phyloP scores from a whole-genome alignment of 1,140 invertebrate genomes.

The Bombus difficillimus region DNA sequence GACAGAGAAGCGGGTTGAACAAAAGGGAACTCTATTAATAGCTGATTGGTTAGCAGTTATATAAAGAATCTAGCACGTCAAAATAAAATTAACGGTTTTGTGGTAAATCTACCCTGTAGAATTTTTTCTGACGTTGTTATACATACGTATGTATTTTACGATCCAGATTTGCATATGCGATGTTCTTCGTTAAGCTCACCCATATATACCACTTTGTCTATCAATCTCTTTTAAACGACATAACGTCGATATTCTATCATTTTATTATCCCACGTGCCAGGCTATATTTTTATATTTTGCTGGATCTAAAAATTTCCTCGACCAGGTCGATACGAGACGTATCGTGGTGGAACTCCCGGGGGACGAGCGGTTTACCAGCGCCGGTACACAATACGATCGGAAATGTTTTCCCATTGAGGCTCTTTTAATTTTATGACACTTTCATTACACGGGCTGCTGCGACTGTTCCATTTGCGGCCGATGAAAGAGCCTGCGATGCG shows the following conservation, averaged over 20 bases:
- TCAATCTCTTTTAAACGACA: background rate
- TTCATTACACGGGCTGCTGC: slow-evolving; percentile 12
- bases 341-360: background rate
- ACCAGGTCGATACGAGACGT: background rate
- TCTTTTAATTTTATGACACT: slow-evolving; percentile 51
- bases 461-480: slow-evolving; percentile 41
- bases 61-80: slow-evolving; percentile 2
- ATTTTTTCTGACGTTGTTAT: background rate
- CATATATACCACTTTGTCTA: background rate
- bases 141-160: background rate
- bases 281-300: background rate
- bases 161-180: background rate
- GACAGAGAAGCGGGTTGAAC: background rate
- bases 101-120: background rate
- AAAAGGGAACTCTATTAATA: slow-evolving; percentile 4
- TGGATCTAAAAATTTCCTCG: background rate
- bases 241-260: background rate
- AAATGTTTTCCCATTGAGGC: slow-evolving; percentile 26
- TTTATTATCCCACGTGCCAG: background rate
- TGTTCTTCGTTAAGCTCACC: background rate
- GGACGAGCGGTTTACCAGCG: background rate
- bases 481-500: background rate
- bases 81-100: background rate
- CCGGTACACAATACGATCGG: background rate
- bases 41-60: background rate